A percentile compares a stretch with the other conserved stretches of the same genome.
Conservation (phyloP, 2,113 vertebrate species). For the Phrynocephalus versicolor region DNA sequence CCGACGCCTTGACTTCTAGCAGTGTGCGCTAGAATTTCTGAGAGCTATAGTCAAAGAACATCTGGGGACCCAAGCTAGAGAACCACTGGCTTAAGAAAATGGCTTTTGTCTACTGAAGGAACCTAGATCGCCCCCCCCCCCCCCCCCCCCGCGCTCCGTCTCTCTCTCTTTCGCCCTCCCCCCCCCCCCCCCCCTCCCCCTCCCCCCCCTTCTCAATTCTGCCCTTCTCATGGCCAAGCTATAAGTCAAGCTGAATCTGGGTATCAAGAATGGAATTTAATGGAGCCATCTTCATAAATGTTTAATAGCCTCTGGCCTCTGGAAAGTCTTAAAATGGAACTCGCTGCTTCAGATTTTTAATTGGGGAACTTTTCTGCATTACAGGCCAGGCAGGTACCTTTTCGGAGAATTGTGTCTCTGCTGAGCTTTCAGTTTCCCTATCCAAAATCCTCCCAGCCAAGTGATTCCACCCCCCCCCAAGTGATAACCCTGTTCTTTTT, state of each 20-base stretch:
- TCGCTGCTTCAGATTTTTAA: slow-evolving; percentile 12
- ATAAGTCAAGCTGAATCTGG: neutral
- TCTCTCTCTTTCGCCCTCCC: neutral
- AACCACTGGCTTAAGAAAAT: no score
- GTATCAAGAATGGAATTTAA: neutral
- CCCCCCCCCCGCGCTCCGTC: no score
- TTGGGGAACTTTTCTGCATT: slow-evolving; percentile 10
- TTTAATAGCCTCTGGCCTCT: slow-evolving; percentile 25
- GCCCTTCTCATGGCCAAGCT: neutral
- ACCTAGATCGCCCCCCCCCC: no score
- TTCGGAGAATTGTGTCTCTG: neutral
- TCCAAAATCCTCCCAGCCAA: neutral
- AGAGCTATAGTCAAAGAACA: neutral
- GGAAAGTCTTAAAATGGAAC: slow-evolving; percentile 21
- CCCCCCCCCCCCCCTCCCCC: no score
- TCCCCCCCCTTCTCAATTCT: neutral
- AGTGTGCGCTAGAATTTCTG: neutral
- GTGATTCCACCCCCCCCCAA: neutral
- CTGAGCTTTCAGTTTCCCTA: neutral
- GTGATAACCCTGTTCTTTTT: neutral
- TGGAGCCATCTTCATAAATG: slow-evolving; percentile 8
- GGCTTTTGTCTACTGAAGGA: no score
- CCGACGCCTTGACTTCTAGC: neutral
- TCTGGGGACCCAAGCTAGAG: neutral
- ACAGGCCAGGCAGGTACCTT: neutral